phyloP scores from a whole-genome alignment of 2,888 invertebrate genomes.

The Lampropteryx suffumata region DNA sequence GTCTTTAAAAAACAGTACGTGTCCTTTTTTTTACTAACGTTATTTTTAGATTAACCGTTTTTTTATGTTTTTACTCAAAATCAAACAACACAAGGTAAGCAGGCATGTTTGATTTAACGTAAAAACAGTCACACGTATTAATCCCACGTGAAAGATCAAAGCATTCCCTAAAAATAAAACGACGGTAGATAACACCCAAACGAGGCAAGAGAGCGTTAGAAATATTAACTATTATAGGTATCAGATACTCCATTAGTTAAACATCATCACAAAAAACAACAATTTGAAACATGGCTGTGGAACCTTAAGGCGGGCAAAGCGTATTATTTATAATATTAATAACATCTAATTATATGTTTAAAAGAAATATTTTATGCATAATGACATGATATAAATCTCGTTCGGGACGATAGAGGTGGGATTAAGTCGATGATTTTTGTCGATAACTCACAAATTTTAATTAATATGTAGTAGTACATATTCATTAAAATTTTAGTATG shows the following conservation, averaged over 20 bases:
- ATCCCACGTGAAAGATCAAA: no score
- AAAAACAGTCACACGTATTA: no score
- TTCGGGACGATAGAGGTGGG: constrained; percentile 58
- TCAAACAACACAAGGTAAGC: no score
- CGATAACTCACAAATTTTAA: no score
- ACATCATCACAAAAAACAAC: constrained; percentile 48
- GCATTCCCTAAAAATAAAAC: constrained; percentile 6
- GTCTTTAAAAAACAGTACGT: no score
- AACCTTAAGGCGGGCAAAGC: constrained; percentile 49
- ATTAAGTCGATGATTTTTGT: constrained; percentile 30
- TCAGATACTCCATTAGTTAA: constrained; percentile 38
- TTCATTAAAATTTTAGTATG: no score
- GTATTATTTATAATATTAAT: constrained; percentile 81
- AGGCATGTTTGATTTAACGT: no score
- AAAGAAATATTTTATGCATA: constrained; percentile 82
- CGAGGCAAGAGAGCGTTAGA: constrained; percentile 23
- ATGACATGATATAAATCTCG: constrained; percentile 81
- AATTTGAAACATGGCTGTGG: constrained; percentile 51
- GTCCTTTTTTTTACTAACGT: no score
- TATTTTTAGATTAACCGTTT: no score
- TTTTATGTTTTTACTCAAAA: no score
- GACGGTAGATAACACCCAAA: constrained; percentile 21
- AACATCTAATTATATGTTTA: constrained; percentile 81
- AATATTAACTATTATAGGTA: constrained; percentile 33
- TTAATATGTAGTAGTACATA: no score